Evolutionary conservation across 2,113 vertebrate species (phyloP).

Genomic region (Embiotoca jacksoni): DNA sequence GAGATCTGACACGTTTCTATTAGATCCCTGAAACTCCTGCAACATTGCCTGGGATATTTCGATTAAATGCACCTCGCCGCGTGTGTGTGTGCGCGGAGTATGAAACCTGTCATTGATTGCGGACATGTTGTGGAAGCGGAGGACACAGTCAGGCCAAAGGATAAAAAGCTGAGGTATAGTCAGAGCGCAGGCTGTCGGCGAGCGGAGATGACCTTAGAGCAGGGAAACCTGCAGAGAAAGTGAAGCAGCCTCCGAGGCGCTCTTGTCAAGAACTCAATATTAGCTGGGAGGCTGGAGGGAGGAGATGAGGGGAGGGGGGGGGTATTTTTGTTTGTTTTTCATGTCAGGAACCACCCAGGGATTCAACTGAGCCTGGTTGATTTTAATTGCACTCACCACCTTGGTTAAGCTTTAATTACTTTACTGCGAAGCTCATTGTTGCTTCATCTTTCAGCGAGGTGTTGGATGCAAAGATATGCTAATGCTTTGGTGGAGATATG

Average conservation of each 20-base stretch:
- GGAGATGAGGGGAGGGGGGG: background rate
- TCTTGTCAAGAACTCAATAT: conserved; percentile 1
- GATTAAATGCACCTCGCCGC: background rate
- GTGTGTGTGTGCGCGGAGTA: conserved; percentile 1
- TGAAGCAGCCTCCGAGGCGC: conserved; percentile 28
- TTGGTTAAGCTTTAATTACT: conserved; percentile 42
- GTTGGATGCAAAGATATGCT: conserved; percentile 54
- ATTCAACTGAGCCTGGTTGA: conserved; percentile 22
- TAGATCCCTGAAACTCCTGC: background rate
- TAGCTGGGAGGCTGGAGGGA: conserved; percentile 19
- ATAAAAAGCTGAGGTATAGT: conserved; percentile 27
- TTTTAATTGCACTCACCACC: conserved; percentile 51
- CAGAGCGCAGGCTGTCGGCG: conserved; percentile 41
- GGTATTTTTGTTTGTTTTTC: conserved; percentile 52
- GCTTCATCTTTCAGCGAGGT: conserved; percentile 29
- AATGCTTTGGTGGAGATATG: conserved; percentile 14
- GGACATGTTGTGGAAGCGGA: conserved; percentile 26
- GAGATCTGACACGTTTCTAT: background rate
- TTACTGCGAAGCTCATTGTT: conserved; percentile 35
- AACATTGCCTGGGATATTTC: background rate
- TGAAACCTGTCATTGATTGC: conserved; percentile 32
- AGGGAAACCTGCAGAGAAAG: conserved; percentile 44
- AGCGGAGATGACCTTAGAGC: conserved; percentile 46
- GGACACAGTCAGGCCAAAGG: conserved; percentile 23
- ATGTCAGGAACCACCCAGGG: conserved; percentile 38